Conservation (phyloP, 2,113 vertebrate species). For the Ifrita kowaldi region DNA sequence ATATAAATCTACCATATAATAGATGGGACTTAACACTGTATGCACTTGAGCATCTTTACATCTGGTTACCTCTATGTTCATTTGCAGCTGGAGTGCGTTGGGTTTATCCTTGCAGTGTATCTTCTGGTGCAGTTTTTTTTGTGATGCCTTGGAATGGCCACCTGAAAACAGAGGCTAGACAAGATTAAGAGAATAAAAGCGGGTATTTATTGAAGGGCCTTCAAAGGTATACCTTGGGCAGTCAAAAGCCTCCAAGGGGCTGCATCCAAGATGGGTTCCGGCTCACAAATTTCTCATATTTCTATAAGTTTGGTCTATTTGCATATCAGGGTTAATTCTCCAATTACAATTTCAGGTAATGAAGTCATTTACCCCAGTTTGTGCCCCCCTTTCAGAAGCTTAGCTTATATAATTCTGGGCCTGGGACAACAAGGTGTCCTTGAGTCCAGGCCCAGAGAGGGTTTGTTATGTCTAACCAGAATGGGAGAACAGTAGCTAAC, state of each 20-base stretch:
- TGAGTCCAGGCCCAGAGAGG: not conserved
- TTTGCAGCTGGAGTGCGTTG: not conserved
- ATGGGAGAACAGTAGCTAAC: not conserved
- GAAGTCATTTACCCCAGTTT: not conserved
- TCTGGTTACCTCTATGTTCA: rapidly evolving
- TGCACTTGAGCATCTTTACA: not conserved
- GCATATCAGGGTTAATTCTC: not conserved
- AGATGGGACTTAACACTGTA: not conserved
- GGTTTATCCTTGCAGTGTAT: not conserved
- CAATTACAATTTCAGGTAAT: not conserved
- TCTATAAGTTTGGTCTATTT: not conserved
- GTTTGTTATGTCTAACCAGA: not conserved
- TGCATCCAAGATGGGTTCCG: rapidly evolving
- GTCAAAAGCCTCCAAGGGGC: rapidly evolving
- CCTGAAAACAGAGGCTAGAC: not conserved
- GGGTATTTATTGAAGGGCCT: not conserved
- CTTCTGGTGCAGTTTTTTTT: not conserved
- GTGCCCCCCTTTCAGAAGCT: not conserved
- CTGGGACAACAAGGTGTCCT: not conserved
- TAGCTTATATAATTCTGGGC: not conserved
- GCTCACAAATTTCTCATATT: not conserved
- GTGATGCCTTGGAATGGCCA: not conserved
- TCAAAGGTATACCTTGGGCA: not conserved
- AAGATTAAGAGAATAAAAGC: not conserved
- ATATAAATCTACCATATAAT: not conserved